These are phyloP conservation scores for Pangasius sanitwongsei DNA, from an alignment of 2,797 vertebrate genomes.

Conservation along the genomic window DNA sequence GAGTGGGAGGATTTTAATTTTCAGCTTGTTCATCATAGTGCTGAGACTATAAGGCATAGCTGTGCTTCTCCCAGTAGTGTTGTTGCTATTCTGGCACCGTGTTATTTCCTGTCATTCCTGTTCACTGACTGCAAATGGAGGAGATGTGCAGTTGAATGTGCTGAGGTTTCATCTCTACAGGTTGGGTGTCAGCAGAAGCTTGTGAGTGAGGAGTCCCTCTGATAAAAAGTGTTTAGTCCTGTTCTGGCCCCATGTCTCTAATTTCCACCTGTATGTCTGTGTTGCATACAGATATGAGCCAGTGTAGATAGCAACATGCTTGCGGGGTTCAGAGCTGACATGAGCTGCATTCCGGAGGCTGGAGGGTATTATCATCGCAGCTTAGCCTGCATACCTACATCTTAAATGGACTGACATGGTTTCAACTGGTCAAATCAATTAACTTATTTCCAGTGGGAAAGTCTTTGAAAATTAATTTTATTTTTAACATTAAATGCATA, in stretches of 20 bases:
- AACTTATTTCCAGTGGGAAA: neutral
- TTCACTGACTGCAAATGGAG: slow-evolving; percentile 33
- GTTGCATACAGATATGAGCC: slow-evolving; percentile 11
- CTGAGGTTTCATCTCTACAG: slow-evolving; percentile 42
- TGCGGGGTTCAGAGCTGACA: neutral
- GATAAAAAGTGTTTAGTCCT: slow-evolving; percentile 34
- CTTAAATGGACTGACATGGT: slow-evolving; percentile 2
- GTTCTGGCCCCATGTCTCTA: slow-evolving; percentile 31
- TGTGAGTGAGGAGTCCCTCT: slow-evolving; percentile 18
- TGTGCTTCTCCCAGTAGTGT: slow-evolving; percentile 41
- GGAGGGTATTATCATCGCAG: neutral
- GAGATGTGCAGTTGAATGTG: slow-evolving; percentile 35
- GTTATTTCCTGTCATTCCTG: slow-evolving; percentile 54
- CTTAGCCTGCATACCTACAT: neutral
- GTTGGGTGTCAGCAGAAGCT: slow-evolving; percentile 31
- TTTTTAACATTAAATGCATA: neutral
- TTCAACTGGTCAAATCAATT: slow-evolving; percentile 11
- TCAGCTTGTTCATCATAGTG: slow-evolving; percentile 55
- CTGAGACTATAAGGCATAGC: slow-evolving; percentile 41
- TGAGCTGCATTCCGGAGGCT: neutral
- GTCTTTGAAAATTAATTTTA: neutral
- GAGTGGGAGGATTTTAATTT: slow-evolving; percentile 60
- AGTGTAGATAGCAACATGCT: slow-evolving; percentile 2
- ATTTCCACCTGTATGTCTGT: slow-evolving; percentile 26
- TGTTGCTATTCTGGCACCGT: slow-evolving; percentile 51